phyloP scores from a whole-genome alignment of 2,888 invertebrate species.

The Incurvaria masculella region DNA sequence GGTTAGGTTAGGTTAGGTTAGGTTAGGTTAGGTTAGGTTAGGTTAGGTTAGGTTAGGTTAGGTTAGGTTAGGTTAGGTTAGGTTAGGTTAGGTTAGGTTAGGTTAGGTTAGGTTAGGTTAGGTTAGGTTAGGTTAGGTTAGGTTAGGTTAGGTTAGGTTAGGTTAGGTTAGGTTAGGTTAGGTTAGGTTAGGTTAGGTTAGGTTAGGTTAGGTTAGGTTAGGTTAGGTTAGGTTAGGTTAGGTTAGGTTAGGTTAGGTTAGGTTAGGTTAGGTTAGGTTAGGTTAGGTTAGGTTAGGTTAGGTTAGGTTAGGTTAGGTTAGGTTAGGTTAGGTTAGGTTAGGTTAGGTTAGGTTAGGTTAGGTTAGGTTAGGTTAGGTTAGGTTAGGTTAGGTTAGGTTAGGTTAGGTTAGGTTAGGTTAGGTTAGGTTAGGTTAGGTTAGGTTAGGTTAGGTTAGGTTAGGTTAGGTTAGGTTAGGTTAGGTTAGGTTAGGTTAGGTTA shows the following conservation, averaged over 20 bases:
- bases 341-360: background rate
- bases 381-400: background rate
- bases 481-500: background rate
- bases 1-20: background rate
- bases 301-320: background rate
- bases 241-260: background rate
- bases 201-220: background rate
- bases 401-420: background rate
- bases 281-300: background rate
- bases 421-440: background rate
- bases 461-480: background rate
- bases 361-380: background rate
- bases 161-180: background rate
- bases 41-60: background rate
- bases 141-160: conserved; percentile 5
- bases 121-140: conserved; percentile 5
- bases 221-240: background rate
- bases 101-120: conserved; percentile 5
- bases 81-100: conserved; percentile 5
- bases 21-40: background rate
- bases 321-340: background rate
- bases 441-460: background rate
- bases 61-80: conserved; percentile 3
- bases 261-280: background rate
- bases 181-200: background rate